Evolutionary conservation across 35 echinoderm and acorn worm genomes (phyloP), one percentile per base, ranked within the genome.

Genomic region (Acanthaster planci): DNA sequence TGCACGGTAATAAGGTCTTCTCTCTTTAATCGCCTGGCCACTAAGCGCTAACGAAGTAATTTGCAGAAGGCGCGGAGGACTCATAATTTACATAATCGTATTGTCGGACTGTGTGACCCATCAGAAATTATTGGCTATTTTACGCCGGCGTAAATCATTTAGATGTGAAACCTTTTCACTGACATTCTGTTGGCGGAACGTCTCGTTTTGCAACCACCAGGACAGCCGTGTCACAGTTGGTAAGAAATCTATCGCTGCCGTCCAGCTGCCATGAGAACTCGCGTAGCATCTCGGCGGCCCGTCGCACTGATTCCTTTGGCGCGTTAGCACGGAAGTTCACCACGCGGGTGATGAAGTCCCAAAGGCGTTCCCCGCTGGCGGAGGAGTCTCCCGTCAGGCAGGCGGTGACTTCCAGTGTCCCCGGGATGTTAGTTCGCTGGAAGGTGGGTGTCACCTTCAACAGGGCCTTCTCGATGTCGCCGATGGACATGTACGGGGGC

Each of bases 301-400:
- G 23, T 34, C 34, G 64, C 64, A 72, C 64, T 72, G 9, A 1
- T 72, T 72, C 15, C 23, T 35, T 29, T 7, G 64, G 64, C 64
- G 64, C 64, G 9, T 72, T 72, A 26, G 0, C 15, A 35, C 64
- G 64, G 64, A 72, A 72, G 64, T 72, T 16, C 64, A 72, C 64
- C 26, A 72, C 64, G 29, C 64, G 64, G 10, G 64, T 72, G 64
- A 72, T 72, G 64, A 72, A 72, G 64, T 72, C 64, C 64, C 64
- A 72, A 1, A 72, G 64, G 64, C 64, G 30, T 10, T 72, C 64
- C 9, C 64, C 64, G 34, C 34, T 72, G 23, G 64, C 64, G 23
- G 64, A 72, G 64, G 26, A 26, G 8, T 35, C 64, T 26, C 30
- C 26, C 26, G 1, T 10, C 34, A 72, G 64, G 64, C 64, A 72